These are phyloP conservation scores for Emys orbicularis DNA, from an alignment of 2,797 vertebrate genomes.

Conservation along the genomic window DNA sequence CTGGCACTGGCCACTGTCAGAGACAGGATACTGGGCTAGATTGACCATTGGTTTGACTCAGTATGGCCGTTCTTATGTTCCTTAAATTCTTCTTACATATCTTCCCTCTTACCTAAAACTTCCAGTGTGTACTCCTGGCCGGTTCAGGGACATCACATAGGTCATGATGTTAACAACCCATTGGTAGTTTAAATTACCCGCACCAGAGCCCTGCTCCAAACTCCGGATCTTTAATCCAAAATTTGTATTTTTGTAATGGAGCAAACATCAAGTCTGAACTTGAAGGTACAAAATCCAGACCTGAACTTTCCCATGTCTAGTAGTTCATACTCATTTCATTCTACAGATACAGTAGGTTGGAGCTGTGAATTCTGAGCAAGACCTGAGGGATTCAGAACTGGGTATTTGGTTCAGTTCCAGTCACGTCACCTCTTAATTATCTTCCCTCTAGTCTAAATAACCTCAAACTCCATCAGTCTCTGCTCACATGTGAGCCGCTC, in stretches of 20 bases:
- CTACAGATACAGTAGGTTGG: neutral
- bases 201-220: neutral
- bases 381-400: constrained; percentile 12
- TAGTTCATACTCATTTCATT: constrained; percentile 27
- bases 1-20: neutral
- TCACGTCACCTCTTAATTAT: neutral
- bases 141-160: neutral
- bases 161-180: neutral
- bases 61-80: neutral
- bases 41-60: neutral
- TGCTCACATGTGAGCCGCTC: neutral
- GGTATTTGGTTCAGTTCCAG: constrained; percentile 3
- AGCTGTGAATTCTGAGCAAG: constrained; percentile 8
- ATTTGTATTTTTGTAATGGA: constrained; percentile 57
- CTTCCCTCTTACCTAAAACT: neutral
- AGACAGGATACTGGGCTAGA: neutral
- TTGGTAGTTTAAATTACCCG: neutral
- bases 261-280: neutral
- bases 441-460: constrained; percentile 9
- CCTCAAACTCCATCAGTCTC: neutral
- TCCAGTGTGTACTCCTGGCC: constrained; percentile 20
- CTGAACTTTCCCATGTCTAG: neutral
- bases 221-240: constrained; percentile 33
- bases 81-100: neutral
- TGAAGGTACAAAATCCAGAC: constrained; percentile 6